Base-by-base conservation (phyloP, 2,113 vertebrate species). In the Ahaetulla prasina region DNA sequence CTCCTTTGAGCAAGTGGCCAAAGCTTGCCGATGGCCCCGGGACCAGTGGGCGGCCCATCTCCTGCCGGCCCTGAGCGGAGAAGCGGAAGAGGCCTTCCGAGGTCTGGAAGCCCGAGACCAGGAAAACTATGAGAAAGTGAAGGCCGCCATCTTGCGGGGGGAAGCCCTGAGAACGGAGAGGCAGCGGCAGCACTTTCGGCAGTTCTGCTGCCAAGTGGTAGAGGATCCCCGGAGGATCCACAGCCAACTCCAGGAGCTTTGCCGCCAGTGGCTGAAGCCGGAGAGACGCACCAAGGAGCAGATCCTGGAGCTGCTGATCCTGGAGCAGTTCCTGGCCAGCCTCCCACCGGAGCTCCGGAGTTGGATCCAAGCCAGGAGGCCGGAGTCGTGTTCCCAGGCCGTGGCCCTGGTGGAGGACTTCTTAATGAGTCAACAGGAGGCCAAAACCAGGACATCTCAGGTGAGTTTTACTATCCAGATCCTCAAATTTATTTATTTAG, bases 131-230 rank as follows among this genome's bases (percentile, higher is more conserved):
- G 74, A 39, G 8, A 39, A 80, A 3, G 35, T 43, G 18, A 80
- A 80, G 74, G 74, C 35, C 3, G 74, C 74, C 74, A 80, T 80
- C n/a, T 80, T 80, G 3, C 7, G 74, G 1, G 74, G 7, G 35
- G 96, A 92, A 93, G 95, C 85, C 95, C 93, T 92, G 53, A 88
- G 47, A 1, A n/a, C 45, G 12, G 90, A 93, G 63, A 55, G 9
- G n/a, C 74, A 90, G 52, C 89, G 94, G 20, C 94, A 95, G 3
- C 94, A 95, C 57, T 97, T 97, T 84, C 89, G 96, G 53, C 94
- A 95, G 18, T 88, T 96, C 12, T 92, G 55, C 55, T 97, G 96
- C 90, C 95, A 96, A 94, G 96, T 63, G 95, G 85, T 53, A 92
- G 94, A 14, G 94, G 74, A 80, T 1, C 74, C 74, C 74, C 74